Conservation (phyloP, 2,888 invertebrate genomes). For the Philonicus albiceps region DNA sequence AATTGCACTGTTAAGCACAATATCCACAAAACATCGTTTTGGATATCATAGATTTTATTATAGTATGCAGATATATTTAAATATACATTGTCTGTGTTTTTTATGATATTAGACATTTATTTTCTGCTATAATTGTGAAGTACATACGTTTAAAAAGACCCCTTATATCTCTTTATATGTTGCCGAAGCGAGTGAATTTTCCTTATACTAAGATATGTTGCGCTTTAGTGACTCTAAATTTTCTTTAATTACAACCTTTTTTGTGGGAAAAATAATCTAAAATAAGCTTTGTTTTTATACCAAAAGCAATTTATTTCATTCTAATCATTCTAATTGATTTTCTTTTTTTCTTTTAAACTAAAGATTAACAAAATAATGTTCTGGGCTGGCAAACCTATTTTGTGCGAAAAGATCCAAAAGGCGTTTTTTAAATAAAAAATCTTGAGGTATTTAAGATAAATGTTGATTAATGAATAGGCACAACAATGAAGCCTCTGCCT, state of each 20-base stretch:
- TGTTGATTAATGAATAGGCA: too few relatives aligned
- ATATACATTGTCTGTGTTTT: too few relatives aligned
- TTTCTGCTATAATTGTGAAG: neutral
- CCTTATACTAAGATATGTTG: neutral
- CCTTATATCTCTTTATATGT: neutral
- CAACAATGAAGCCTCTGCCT: too few relatives aligned
- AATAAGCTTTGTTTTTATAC: neutral
- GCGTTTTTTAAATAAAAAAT: neutral
- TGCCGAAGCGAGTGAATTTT: neutral
- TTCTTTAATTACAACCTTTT: neutral
- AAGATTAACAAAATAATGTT: neutral
- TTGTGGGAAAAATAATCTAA: neutral
- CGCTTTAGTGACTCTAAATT: neutral
- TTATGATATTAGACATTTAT: too few relatives aligned
- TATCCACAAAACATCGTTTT: too few relatives aligned
- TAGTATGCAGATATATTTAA: too few relatives aligned
- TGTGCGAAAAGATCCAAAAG: neutral
- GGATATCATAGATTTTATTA: too few relatives aligned
- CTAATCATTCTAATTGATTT: neutral
- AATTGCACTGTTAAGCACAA: too few relatives aligned
- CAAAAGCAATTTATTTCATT: neutral
- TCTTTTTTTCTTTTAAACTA: neutral
- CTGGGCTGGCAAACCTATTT: too few relatives aligned
- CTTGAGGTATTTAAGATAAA: too few relatives aligned
- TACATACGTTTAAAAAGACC: neutral